phyloP scores from a whole-genome alignment of 2,888 invertebrate species.

The Rugalucina vietnamica region DNA sequence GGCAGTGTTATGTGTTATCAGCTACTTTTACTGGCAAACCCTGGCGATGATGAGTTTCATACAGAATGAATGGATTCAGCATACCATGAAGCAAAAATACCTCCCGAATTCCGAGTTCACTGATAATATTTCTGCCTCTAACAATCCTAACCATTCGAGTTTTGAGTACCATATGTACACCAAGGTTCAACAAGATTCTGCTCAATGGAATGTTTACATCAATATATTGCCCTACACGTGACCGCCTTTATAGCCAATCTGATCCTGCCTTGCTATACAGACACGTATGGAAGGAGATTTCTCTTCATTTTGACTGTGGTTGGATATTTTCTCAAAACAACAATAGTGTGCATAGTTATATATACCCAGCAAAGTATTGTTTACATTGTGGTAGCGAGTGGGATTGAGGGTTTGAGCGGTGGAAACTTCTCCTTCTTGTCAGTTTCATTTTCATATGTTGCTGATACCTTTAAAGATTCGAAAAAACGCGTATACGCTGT shows the following conservation, averaged over 20 bases:
- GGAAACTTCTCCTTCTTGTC: conserved; percentile 20
- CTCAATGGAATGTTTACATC: conserved; percentile 27
- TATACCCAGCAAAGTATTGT: background rate
- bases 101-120: conserved; percentile 26
- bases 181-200: conserved; percentile 30
- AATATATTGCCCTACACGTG: conserved; percentile 17
- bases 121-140: conserved; percentile 13
- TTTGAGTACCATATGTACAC: conserved; percentile 27
- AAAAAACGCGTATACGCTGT: conserved; percentile 37
- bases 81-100: conserved; percentile 13
- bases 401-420: conserved; percentile 20
- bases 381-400: conserved; percentile 4
- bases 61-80: conserved; percentile 40
- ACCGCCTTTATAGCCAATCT: conserved; percentile 13
- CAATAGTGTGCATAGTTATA: background rate
- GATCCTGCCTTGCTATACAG: conserved; percentile 28
- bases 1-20: background rate
- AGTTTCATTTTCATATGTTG: conserved; percentile 44
- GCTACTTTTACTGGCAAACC: background rate
- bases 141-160: conserved; percentile 21
- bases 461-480: conserved; percentile 33
- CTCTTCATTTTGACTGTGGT: background rate
- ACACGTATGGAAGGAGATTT: background rate
- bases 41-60: conserved; percentile 28
- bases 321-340: background rate